Base-by-base conservation (phyloP, 1,140 invertebrate genomes). In the Solenopsis fugax region DNA sequence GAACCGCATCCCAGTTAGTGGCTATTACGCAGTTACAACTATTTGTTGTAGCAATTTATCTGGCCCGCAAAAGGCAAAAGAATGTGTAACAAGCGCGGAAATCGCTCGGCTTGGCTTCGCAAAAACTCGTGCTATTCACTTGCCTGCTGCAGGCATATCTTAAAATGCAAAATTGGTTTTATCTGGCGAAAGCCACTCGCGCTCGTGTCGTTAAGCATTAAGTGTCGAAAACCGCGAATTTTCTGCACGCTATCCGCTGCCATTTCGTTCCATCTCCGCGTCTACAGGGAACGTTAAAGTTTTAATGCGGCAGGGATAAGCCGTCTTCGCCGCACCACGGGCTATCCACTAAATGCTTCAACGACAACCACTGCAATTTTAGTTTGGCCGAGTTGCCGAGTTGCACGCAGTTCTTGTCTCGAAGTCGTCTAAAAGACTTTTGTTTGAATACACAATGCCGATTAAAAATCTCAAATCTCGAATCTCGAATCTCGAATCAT, bases 261-360 rank as follows among this genome's bases (percentile, higher is more conserved):
- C 73, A 52, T 62, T 45, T 71, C 48, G 50, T 45, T 73, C 72
- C 75, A 10, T 54, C 52, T n/a, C 54, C 65, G 24, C 48, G 69
- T 77, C 87, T 56, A 62, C 48, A 16, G 69, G 62, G 80, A 88
- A 90, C 73, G 67, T 88, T 86, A 80, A 92, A 91, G 91, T 92
- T 92, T 92, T 90, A 91, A 91, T 89, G 85, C 87, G 71, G 52
- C 77, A 69, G 67, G 87, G 89, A 91, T 92, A 92, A 92, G 87
- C 90, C 58, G 73, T 64, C 82, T 69, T 81, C 76, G 69, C 87
- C 78, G 77, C 87, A 87, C 89, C 90, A 73, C 90, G 88, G 86
- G 89, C 89, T 85, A 92, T 92, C 89, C 90, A 87, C 90, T 92
- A 92, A 92, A 92, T 91, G 92, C 87, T 71, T 56, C 52, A 90